phyloP scores from a whole-genome alignment of 2,797 vertebrate species.

The Phrynocephalus forsythii region DNA sequence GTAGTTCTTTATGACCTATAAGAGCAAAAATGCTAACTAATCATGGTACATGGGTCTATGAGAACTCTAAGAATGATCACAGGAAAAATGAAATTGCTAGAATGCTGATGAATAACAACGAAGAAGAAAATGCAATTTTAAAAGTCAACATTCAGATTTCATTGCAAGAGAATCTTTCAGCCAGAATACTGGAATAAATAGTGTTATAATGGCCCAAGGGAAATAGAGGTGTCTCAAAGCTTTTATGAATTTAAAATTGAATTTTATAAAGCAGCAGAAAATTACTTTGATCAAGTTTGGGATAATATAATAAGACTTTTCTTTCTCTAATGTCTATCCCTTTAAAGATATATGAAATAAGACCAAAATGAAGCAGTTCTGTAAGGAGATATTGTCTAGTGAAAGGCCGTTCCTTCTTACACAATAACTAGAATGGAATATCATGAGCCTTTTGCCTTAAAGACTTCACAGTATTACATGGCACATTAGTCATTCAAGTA shows the following conservation, averaged over 20 bases:
- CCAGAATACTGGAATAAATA: background rate
- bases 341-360: constrained; percentile 31
- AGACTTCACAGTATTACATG: background rate
- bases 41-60: background rate
- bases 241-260: constrained; percentile 14
- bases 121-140: constrained; percentile 18
- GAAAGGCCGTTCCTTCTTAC: constrained; percentile 1
- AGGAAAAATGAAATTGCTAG: background rate
- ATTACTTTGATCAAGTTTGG: constrained; percentile 5
- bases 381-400: background rate
- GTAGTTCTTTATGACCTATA: background rate
- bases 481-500: constrained; percentile 32
- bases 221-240: background rate
- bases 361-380: constrained; percentile 1
- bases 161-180: constrained; percentile 15
- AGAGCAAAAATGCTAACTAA: background rate
- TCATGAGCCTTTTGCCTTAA: constrained; percentile 42
- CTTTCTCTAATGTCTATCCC: background rate
- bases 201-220: constrained; percentile 3
- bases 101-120: background rate
- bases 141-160: background rate
- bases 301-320: constrained; percentile 7
- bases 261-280: constrained; percentile 1
- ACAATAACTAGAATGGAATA: constrained; percentile 18
- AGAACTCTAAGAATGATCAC: background rate